Conservation (phyloP, 2,888 invertebrate genomes). For the Anticlea derivata region DNA sequence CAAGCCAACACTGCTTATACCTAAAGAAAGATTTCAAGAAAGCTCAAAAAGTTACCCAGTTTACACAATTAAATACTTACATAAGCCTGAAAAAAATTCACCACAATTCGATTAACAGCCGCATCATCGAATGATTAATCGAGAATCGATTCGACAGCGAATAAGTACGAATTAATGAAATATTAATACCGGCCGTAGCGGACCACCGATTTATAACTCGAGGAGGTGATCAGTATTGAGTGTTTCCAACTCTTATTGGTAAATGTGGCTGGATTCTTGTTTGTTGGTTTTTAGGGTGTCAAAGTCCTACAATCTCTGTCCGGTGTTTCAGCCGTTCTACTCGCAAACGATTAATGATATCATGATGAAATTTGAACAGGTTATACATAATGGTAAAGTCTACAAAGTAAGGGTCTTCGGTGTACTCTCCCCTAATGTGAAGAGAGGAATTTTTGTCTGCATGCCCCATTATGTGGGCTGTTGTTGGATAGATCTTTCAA, state of each 20-base stretch:
- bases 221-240: slow-evolving; percentile 19
- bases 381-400: no score
- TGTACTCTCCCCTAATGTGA: no score
- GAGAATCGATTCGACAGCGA: slow-evolving; percentile 32
- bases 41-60: not conserved
- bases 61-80: not conserved
- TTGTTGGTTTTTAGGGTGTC: not conserved
- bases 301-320: no score
- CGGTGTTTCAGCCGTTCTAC: no score
- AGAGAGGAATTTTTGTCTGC: no score
- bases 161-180: slow-evolving; percentile 36
- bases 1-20: no score
- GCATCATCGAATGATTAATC: slow-evolving; percentile 32
- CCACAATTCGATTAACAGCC: slow-evolving; percentile 22
- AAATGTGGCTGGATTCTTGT: not conserved
- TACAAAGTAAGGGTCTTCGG: no score
- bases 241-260: slow-evolving; percentile 8
- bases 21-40: no score
- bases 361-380: no score
- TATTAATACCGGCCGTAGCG: slow-evolving; percentile 34
- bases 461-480: no score
- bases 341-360: no score
- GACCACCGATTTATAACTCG: slow-evolving; percentile 21
- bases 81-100: slow-evolving; percentile 7
- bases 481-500: no score